Conservation (phyloP, 2,113 vertebrate genomes). For the Sinocyclocheilus grahami region DNA sequence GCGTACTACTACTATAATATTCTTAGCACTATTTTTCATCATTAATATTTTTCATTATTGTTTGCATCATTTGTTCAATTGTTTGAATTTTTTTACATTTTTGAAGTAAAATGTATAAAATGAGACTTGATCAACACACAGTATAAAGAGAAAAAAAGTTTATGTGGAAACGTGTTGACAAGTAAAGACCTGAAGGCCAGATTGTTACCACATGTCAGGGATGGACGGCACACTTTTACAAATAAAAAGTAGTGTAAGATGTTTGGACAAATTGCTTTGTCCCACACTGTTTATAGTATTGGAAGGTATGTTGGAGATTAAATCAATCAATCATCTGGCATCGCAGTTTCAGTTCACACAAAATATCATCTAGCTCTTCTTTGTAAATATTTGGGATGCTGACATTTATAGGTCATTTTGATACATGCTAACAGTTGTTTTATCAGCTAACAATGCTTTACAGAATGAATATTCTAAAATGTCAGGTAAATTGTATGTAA, state of each 20-base stretch:
- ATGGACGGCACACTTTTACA: background rate
- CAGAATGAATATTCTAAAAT: background rate
- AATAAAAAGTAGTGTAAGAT: background rate
- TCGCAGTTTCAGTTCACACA: background rate
- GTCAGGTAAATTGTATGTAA: background rate
- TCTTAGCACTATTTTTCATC: background rate
- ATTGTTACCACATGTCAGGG: conserved; percentile 26
- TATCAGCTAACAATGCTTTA: background rate
- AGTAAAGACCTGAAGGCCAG: conserved; percentile 35
- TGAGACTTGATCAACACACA: background rate
- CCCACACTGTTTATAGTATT: background rate
- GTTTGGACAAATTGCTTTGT: background rate
- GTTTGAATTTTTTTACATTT: background rate
- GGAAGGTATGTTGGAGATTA: background rate
- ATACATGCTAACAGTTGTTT: background rate
- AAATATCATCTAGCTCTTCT: background rate
- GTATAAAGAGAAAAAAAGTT: background rate
- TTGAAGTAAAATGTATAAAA: background rate
- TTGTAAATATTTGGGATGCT: background rate
- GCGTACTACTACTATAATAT: no score
- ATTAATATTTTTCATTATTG: background rate
- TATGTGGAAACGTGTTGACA: conserved; percentile 36
- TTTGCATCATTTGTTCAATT: background rate
- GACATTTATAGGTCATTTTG: background rate
- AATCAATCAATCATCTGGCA: background rate